Percentiles rank a stretch among this genome's conserved stretches.
These are phyloP conservation scores for Vannuccia rotundouncinata DNA, from an alignment of 2,888 invertebrate genomes.

Conservation along the genomic window DNA sequence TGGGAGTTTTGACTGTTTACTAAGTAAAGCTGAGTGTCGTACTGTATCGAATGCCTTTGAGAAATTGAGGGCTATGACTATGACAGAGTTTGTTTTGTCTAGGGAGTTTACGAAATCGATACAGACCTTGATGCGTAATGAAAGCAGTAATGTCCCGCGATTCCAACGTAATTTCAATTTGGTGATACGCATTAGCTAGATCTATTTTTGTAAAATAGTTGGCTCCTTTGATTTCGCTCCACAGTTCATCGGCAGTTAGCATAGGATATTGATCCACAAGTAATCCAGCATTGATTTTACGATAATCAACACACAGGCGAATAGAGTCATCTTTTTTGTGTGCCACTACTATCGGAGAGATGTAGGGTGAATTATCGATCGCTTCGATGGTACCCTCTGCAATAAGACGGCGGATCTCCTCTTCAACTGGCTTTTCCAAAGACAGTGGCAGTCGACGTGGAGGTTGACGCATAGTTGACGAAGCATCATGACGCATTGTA, in stretches of 20 bases:
- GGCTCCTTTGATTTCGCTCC: background rate
- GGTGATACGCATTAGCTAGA: no score
- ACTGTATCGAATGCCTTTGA: no score
- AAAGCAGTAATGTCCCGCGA: no score
- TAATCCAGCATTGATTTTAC: background rate
- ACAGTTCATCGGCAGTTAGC: background rate
- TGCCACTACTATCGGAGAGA: background rate
- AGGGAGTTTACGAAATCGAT: no score
- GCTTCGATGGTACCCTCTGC: background rate
- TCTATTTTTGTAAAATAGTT: background rate
- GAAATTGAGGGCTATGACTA: no score
- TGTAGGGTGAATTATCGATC: slow-evolving; percentile 5
- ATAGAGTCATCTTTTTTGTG: slow-evolving; percentile 15
- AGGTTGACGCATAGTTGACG: background rate
- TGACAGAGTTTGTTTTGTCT: no score
- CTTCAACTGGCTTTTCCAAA: slow-evolving; percentile 18
- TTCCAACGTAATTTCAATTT: no score
- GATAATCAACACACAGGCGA: slow-evolving; percentile 16
- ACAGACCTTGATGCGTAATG: no score
- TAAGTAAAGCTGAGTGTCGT: no score
- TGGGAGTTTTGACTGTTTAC: no score
- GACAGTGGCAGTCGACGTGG: background rate
- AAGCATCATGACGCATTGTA: slow-evolving; percentile 1
- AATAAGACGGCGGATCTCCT: background rate
- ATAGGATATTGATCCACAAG: background rate